Percentiles rank a stretch among this genome's conserved stretches.
Evolutionary conservation across 2,797 vertebrate genomes (phyloP).

Genomic region (Anomalospiza imberbis): DNA sequence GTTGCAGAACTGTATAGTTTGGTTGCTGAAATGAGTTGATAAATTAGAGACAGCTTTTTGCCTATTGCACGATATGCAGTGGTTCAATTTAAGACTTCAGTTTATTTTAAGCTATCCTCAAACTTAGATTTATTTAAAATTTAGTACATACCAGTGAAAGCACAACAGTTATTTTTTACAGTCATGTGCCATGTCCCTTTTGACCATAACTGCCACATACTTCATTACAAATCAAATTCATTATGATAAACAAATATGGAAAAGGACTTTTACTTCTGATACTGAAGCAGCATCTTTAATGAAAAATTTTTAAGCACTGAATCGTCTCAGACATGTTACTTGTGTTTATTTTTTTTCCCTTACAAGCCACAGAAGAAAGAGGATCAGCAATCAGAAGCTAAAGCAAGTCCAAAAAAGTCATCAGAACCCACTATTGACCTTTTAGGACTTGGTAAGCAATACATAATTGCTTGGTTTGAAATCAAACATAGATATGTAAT

Average conservation of each 20-base stretch:
- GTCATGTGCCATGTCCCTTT: neutral
- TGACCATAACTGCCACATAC: neutral
- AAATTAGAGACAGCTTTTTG: neutral
- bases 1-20: neutral
- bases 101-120: neutral
- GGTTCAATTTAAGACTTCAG: neutral
- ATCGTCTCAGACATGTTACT: neutral
- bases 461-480: neutral
- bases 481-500: fast-evolving
- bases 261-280: neutral
- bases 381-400: constrained; percentile 83
- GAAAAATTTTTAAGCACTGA: neutral
- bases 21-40: neutral
- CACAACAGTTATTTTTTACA: neutral
- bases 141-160: neutral
- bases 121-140: neutral
- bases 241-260: neutral
- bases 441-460: constrained; percentile 90
- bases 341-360: neutral
- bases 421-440: constrained; percentile 88
- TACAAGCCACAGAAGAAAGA: constrained; percentile 81
- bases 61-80: neutral
- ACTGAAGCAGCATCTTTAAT: neutral
- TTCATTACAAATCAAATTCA: neutral
- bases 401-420: constrained; percentile 84